Percentiles rank a stretch among this genome's conserved stretches.
phyloP scores from a whole-genome alignment of 2,888 invertebrate genomes.

The Nephrotoma flavescens region DNA sequence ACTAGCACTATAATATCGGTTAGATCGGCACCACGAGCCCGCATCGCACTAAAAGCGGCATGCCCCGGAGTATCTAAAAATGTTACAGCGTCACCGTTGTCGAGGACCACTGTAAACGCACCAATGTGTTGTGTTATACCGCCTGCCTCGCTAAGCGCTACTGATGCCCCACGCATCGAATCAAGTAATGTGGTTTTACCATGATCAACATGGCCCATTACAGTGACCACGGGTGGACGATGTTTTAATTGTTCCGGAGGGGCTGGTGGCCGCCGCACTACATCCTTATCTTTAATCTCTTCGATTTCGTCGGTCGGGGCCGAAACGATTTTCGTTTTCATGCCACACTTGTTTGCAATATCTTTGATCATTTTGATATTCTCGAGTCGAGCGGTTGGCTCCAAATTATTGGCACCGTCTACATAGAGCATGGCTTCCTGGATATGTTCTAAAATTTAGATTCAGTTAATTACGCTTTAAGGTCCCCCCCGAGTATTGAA shows the following conservation, averaged over 20 bases:
- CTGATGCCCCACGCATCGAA: constrained; percentile 65
- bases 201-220: constrained; percentile 99
- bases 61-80: constrained; percentile 99
- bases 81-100: constrained; percentile 65
- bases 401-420: constrained; percentile 40
- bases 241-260: constrained; percentile 45
- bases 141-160: constrained; percentile 88
- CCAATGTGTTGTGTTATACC: constrained; percentile 99
- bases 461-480: too few relatives aligned
- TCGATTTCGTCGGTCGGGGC: constrained; percentile 23
- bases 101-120: constrained; percentile 71
- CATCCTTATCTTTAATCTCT: constrained; percentile 36
- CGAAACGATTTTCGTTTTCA: constrained; percentile 40
- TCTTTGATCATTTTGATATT: constrained; percentile 49
- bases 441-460: constrained; percentile 42
- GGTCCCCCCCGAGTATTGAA: not conserved
- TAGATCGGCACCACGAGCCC: constrained; percentile 80
- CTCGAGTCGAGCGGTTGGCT: constrained; percentile 41
- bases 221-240: constrained; percentile 87
- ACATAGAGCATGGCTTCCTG: constrained; percentile 53
- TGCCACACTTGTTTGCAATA: constrained; percentile 52
- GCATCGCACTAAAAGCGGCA: constrained; percentile 91
- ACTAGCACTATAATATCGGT: constrained; percentile 93
- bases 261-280: constrained; percentile 47
- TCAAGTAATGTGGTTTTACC: constrained; percentile 96